Evolutionary conservation across 2,113 vertebrate species (phyloP).

Genomic region (Thamnophis sirtalis): DNA sequence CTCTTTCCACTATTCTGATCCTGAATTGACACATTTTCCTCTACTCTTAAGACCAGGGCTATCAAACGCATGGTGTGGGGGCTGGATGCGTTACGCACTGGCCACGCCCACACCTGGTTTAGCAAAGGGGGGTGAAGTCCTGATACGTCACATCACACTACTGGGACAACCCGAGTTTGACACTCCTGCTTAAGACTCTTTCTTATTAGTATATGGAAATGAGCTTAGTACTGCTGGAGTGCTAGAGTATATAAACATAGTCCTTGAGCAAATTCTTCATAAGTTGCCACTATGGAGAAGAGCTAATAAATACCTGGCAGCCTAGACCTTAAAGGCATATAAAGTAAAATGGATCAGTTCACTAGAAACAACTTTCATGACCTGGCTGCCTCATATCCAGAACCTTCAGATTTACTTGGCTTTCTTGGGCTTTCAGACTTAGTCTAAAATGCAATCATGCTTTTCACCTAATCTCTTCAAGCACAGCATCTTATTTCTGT

Average conservation of each 20-base stretch:
- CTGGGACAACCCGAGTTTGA: no score
- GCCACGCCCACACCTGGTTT: no score
- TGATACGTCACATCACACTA: no score
- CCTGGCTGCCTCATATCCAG: background rate
- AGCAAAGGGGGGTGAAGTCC: no score
- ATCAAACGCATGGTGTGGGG: rapidly evolving
- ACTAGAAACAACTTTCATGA: background rate
- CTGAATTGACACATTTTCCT: background rate
- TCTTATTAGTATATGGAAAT: background rate
- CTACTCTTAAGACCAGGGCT: no score
- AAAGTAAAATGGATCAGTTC: background rate
- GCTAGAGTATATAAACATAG: background rate
- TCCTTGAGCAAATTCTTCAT: background rate
- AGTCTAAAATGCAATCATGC: background rate
- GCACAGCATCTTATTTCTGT: background rate
- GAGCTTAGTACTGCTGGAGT: background rate
- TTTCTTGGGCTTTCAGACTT: background rate
- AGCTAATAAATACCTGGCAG: background rate
- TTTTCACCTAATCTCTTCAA: background rate
- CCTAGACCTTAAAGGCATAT: background rate
- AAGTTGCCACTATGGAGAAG: background rate
- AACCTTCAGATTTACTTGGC: background rate
- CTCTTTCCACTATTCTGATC: background rate
- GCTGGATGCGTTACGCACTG: no score
- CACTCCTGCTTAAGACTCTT: background rate